These are phyloP conservation scores for Planiliza haematocheilus DNA, from an alignment of 2,113 vertebrate species.

Conservation along the genomic window DNA sequence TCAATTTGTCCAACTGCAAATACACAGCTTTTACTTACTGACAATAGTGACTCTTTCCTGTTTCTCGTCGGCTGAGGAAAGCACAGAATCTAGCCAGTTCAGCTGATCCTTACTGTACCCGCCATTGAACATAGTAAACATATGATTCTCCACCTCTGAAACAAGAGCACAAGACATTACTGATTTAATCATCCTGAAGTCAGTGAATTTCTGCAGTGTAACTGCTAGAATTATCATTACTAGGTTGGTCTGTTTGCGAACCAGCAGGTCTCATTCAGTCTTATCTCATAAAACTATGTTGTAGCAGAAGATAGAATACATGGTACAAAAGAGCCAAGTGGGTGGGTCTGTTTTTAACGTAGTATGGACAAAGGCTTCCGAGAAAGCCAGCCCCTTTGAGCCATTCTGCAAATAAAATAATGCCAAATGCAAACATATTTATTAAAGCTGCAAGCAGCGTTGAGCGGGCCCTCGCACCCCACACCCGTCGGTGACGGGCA, in stretches of 20 bases:
- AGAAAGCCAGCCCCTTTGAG: too few species aligned
- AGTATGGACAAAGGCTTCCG: too few species aligned
- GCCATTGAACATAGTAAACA: slow-evolving; percentile 93
- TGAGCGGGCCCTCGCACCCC: too few species aligned
- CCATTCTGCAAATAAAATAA: too few species aligned
- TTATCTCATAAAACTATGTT: too few species aligned
- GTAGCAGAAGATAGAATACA: too few species aligned
- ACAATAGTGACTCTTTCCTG: slow-evolving; percentile 88
- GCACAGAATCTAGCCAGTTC: slow-evolving; percentile 88
- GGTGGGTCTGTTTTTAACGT: too few species aligned
- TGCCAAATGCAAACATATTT: too few species aligned
- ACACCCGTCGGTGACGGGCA: too few species aligned
- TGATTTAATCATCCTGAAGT: background rate
- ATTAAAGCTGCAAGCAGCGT: too few species aligned
- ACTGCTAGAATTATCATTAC: background rate
- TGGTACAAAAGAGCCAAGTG: too few species aligned
- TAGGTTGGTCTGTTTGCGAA: background rate
- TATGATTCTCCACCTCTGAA: slow-evolving; percentile 49
- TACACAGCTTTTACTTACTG: slow-evolving; percentile 83
- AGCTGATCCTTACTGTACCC: slow-evolving; percentile 92
- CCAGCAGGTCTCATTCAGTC: too few species aligned
- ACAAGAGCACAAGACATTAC: background rate
- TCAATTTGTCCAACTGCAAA: background rate
- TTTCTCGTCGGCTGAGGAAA: slow-evolving; percentile 87
- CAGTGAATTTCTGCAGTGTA: background rate